phyloP scores from a whole-genome alignment of 2,797 vertebrate species.

The Adelosebastes latens region DNA sequence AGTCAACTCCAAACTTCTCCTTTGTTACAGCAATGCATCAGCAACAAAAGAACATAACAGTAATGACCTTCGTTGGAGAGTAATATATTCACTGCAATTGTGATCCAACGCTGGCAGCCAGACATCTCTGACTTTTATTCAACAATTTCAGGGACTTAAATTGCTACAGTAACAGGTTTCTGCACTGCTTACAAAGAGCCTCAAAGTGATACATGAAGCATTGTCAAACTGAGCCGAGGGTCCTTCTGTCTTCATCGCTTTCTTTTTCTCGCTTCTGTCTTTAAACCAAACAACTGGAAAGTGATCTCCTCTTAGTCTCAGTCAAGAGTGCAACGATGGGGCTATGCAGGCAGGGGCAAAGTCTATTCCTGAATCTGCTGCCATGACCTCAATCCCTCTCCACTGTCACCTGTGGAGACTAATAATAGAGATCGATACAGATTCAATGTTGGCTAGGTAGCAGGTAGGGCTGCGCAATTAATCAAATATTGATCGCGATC shows the following conservation, averaged over 20 bases:
- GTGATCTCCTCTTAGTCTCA: background rate
- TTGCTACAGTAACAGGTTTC: background rate
- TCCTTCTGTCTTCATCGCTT: background rate
- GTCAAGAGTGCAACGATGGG: background rate
- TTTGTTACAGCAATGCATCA: background rate
- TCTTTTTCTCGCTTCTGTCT: background rate
- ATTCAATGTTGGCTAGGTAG: background rate
- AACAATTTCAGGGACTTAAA: background rate
- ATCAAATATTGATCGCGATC: too few relatives aligned
- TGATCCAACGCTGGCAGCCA: background rate
- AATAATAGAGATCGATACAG: background rate
- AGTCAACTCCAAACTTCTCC: background rate
- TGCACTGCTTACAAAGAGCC: background rate
- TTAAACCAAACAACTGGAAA: background rate
- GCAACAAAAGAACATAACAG: background rate
- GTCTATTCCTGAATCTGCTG: background rate
- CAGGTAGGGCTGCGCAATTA: background rate
- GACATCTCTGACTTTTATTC: constrained; percentile 1
- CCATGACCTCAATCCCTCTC: constrained; percentile 14
- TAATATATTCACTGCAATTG: background rate
- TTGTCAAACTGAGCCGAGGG: constrained; percentile 5
- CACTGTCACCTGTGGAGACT: constrained; percentile 15
- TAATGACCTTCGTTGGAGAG: background rate
- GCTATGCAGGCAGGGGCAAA: background rate
- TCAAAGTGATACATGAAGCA: background rate